A percentile compares a stretch with the other conserved stretches of the same genome.
Conservation (phyloP, 2,797 vertebrate species). For the Hipposideros larvatus region DNA sequence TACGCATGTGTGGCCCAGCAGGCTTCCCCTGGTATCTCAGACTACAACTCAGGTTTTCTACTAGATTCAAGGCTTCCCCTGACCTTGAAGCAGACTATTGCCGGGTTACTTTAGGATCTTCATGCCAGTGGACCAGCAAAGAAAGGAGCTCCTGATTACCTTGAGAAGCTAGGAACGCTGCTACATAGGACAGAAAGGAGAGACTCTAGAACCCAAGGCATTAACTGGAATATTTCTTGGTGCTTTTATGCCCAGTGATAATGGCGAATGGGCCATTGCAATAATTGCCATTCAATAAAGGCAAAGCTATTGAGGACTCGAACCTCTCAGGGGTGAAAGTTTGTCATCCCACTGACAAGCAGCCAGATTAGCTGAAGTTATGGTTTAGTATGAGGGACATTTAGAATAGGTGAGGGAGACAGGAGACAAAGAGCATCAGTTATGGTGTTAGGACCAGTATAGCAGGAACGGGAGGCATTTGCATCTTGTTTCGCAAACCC, state of each 20-base stretch:
- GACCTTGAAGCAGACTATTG: not conserved
- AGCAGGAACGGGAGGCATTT: not conserved
- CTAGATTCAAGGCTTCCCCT: not conserved
- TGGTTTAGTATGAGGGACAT: not conserved
- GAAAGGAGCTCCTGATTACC: not conserved
- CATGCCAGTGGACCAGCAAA: not conserved
- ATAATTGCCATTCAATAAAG: not conserved
- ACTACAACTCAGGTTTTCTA: not conserved
- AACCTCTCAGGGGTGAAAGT: not conserved
- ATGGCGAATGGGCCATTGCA: not conserved
- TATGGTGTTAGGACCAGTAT: not conserved
- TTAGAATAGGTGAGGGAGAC: not conserved
- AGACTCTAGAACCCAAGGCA: not conserved
- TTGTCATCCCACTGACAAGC: not conserved
- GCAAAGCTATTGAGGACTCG: not conserved
- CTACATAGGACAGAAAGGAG: not conserved
- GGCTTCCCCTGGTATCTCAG: not conserved
- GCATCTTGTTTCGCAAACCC: not conserved
- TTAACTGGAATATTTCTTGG: not conserved
- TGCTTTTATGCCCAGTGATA: not conserved
- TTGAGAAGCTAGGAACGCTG: not conserved
- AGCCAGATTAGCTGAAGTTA: not conserved
- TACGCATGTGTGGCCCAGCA: not conserved
- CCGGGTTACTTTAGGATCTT: not conserved
- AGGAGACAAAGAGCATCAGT: not conserved